Base-by-base conservation (phyloP, 2,888 invertebrate species). In the Apomyelois bistriatella region DNA sequence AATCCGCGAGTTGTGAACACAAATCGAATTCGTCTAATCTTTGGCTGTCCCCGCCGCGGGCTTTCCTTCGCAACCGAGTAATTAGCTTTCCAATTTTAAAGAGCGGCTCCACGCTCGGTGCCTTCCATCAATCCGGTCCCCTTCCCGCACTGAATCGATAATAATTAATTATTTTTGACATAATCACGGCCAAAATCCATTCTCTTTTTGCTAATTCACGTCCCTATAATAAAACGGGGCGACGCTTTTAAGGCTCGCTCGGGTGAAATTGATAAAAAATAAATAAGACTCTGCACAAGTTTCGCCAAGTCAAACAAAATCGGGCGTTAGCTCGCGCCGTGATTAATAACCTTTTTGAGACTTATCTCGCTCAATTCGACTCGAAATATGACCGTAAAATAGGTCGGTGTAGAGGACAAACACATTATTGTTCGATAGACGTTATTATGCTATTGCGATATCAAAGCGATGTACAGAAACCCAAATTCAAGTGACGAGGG, bases 161-260 rank as follows among this genome's bases (percentile, higher is more conserved):
- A 92, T 93, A 93, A 93, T 93, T 93, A 93, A 93, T 93, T 93
- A 93, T 93, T 93, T 93, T 93, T 92, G 93, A 92, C 93, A 91
- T 93, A 92, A 93, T 93, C 92, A 92, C 92, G 79, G 85, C 91
- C 86, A 77, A 90, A 91, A 90, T 92, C 92, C 92, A 92, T 91
- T 92, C 92, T 92, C 91, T 92, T 92, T 90, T 92, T 91, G 92
- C 92, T 92, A 92, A 92, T 93, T 93, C 93, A 92, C 89, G 92
- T 91, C 90, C 89, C 91, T 87, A 91, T 90, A 91, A 92, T 89
- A 86, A 86, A 90, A 88, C 78, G 77, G 75, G 74, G 82, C 76
- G 82, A 79, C 80, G 87, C 85, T 86, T 85, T 85, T 86, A 83
- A 78, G 70, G 77, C 75, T 65, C 79, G 78, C 65, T 72, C 76